Evolutionary conservation across 1,140 invertebrate species (phyloP).

Genomic region (Pseudomyrmex gracilis): DNA sequence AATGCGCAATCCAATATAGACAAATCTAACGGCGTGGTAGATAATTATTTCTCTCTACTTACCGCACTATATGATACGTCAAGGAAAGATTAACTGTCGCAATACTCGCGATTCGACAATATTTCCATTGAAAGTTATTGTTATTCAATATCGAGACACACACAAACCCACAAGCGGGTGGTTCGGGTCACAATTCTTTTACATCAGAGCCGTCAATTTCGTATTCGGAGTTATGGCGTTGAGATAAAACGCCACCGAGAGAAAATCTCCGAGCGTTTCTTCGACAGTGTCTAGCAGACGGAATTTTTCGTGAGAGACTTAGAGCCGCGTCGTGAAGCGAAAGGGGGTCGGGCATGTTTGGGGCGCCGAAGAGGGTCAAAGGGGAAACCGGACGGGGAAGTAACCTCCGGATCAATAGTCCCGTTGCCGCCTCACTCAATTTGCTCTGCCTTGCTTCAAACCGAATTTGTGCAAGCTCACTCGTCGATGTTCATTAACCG

Average conservation of each 20-base stretch:
- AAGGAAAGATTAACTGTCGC: background rate
- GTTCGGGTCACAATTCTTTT: background rate
- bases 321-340: conserved; percentile 14
- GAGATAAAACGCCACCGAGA: conserved; percentile 20
- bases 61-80: background rate
- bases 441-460: conserved; percentile 66
- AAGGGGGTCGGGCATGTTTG: conserved; percentile 41
- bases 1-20: background rate
- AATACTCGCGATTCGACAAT: background rate
- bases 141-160: background rate
- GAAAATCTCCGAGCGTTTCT: conserved; percentile 46
- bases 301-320: conserved; percentile 68
- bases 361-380: conserved; percentile 6
- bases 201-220: background rate
- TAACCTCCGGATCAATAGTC: conserved; percentile 70
- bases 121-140: background rate
- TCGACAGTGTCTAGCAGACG: conserved; percentile 34
- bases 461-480: conserved; percentile 73
- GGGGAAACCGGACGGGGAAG: conserved; percentile 27
- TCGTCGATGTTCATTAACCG: conserved; percentile 73
- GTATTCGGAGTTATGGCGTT: background rate
- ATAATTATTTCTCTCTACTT: conserved; percentile 12
- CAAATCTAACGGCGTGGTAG: background rate
- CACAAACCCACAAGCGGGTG: background rate
- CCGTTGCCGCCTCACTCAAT: conserved; percentile 75